Evolutionary conservation across 2,888 invertebrate genomes (phyloP).

Genomic region (Brenthis hecate): DNA sequence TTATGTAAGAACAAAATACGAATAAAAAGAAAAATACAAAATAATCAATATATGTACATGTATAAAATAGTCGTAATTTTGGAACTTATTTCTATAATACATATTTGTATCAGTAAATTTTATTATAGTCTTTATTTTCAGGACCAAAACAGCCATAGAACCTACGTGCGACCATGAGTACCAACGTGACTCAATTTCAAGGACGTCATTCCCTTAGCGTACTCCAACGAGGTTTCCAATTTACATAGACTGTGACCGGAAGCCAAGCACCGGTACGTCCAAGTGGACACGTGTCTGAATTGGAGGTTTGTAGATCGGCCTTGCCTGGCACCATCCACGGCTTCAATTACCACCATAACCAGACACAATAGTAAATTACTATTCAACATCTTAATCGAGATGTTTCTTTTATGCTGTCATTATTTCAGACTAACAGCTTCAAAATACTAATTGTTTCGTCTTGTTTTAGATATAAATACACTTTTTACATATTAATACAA

Average conservation of each 20-base stretch:
- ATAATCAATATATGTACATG: neutral
- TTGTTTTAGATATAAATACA: neutral
- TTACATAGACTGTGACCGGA: slow-evolving; percentile 74
- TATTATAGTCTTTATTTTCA: slow-evolving; percentile 13
- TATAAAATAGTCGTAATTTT: neutral
- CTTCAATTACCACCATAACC: slow-evolving; percentile 18
- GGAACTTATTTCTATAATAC: neutral
- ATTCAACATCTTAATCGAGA: slow-evolving; percentile 22
- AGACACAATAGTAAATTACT: slow-evolving; percentile 27
- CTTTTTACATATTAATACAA: too few relatives aligned
- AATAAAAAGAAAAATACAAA: neutral
- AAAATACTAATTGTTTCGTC: slow-evolving; percentile 8
- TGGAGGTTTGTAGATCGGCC: slow-evolving; percentile 46
- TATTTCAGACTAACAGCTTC: slow-evolving; percentile 14
- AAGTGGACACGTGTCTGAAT: slow-evolving; percentile 47
- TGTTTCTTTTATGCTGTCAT: slow-evolving; percentile 12
- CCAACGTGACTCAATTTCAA: slow-evolving; percentile 37
- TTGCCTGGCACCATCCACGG: slow-evolving; percentile 40
- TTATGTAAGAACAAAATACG: neutral
- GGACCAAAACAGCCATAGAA: slow-evolving; percentile 11
- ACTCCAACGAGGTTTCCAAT: slow-evolving; percentile 60
- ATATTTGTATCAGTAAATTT: too few relatives aligned
- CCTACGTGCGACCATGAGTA: slow-evolving; percentile 23
- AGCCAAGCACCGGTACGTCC: slow-evolving; percentile 62
- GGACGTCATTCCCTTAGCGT: slow-evolving; percentile 44